Conservation (phyloP, 2,113 vertebrate genomes). For the Leptobrachium ailaonicum region DNA sequence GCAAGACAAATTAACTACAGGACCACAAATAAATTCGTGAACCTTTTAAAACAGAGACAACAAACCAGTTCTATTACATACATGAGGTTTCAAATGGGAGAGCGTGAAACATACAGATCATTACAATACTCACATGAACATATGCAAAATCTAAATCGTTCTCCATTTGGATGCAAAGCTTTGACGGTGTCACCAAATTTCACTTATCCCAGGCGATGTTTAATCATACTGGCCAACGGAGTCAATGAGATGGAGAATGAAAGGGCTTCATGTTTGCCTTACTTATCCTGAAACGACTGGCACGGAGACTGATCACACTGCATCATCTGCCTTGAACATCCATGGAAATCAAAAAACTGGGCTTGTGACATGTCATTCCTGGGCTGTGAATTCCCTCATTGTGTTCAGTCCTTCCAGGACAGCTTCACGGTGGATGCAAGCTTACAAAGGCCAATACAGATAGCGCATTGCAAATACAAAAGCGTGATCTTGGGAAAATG, state of each 20-base stretch:
- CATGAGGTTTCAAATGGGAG: no score
- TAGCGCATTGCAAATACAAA: constrained; percentile 52
- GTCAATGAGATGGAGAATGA: constrained; percentile 4
- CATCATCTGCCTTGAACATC: constrained; percentile 56
- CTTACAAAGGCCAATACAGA: constrained; percentile 69
- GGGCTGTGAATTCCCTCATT: constrained; percentile 60
- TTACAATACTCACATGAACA: constrained; percentile 72
- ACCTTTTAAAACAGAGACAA: no score
- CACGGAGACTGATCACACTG: constrained; percentile 53
- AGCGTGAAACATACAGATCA: no score
- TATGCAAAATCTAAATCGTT: constrained; percentile 77
- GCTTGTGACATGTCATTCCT: constrained; percentile 56
- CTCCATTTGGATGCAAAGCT: constrained; percentile 58
- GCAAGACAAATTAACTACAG: no score
- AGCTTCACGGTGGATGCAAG: constrained; percentile 59
- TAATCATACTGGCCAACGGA: not conserved
- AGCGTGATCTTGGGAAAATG: constrained; percentile 50
- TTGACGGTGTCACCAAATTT: constrained; percentile 11
- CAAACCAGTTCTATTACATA: no score
- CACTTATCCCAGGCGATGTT: not conserved
- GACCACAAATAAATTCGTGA: no score
- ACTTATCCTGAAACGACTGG: constrained; percentile 22
- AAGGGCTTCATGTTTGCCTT: not conserved
- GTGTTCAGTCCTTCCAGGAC: constrained; percentile 49
- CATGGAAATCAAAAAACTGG: constrained; percentile 52